phyloP scores from a whole-genome alignment of 2,888 invertebrate species.

The Lithophane ornitopus region DNA sequence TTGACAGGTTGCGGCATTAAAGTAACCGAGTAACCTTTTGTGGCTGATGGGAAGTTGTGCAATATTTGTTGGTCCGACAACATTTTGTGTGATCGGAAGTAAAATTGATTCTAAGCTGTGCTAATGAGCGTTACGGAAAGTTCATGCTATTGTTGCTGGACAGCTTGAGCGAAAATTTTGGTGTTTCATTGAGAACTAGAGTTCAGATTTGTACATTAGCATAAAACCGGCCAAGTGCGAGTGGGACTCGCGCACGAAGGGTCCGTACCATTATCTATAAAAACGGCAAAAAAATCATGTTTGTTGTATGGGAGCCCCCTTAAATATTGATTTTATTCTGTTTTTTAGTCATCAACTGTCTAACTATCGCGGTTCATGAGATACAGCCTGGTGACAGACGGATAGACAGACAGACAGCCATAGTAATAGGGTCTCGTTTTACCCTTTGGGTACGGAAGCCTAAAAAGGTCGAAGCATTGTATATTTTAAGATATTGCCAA shows the following conservation, averaged over 20 bases:
- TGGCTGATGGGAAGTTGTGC: conserved; percentile 78
- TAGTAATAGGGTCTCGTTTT: too few species aligned
- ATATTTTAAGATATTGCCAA: neutral
- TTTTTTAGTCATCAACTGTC: too few species aligned
- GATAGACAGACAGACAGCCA: too few species aligned
- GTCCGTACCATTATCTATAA: too few species aligned
- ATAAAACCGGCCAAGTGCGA: too few species aligned
- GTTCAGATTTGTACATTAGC: neutral
- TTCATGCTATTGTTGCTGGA: conserved; percentile 20
- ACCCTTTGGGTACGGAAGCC: too few species aligned
- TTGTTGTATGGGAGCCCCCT: too few species aligned
- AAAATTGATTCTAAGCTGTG: conserved; percentile 52
- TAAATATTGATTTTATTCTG: too few species aligned
- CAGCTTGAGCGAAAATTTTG: conserved; percentile 3
- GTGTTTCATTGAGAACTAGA: conserved; percentile 5
- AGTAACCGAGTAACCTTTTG: conserved; percentile 74
- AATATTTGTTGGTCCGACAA: conserved; percentile 68
- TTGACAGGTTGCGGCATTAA: conserved; percentile 85
- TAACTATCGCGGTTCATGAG: too few species aligned
- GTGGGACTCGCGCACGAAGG: too few species aligned
- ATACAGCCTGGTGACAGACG: too few species aligned
- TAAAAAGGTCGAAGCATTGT: neutral
- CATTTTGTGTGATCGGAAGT: conserved; percentile 72
- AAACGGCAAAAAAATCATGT: too few species aligned
- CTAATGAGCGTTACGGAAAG: conserved; percentile 46